Evolutionary conservation across 2,797 vertebrate species (phyloP).

Genomic region (Erpetoichthys calabaricus): DNA sequence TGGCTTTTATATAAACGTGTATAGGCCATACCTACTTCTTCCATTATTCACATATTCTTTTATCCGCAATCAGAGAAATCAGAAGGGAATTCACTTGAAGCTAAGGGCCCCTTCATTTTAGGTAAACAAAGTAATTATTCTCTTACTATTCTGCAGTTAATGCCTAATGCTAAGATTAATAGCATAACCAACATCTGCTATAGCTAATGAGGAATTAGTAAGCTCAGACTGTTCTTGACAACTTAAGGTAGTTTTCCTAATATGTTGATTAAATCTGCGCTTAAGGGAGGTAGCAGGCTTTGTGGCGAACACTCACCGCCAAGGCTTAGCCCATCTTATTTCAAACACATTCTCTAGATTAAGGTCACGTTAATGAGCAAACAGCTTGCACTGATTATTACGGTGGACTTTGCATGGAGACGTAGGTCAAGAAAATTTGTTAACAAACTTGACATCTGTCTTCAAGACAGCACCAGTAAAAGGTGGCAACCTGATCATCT

Average conservation of each 20-base stretch:
- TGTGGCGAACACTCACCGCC: conserved; percentile 37
- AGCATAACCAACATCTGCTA: conserved; percentile 54
- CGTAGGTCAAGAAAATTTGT: neutral
- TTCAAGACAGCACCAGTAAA: conserved; percentile 2
- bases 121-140: conserved; percentile 42
- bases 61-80: conserved; percentile 20
- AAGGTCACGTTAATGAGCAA: conserved; percentile 41
- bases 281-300: conserved; percentile 35
- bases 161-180: conserved; percentile 46
- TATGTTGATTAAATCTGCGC: conserved; percentile 53
- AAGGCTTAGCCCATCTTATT: conserved; percentile 40
- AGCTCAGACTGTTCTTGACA: conserved; percentile 52
- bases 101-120: conserved; percentile 28
- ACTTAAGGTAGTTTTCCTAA: conserved; percentile 33
- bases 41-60: neutral
- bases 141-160: conserved; percentile 38
- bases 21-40: too few relatives aligned
- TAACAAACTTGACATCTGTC: conserved; percentile 2
- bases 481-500: conserved; percentile 3
- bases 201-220: conserved; percentile 46
- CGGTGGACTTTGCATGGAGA: neutral
- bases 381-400: conserved; percentile 10
- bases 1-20: conserved; percentile 6
- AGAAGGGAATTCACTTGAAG: conserved; percentile 31
- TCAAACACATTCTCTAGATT: conserved; percentile 35